These are phyloP conservation scores for Erethizon dorsatum DNA, from an alignment of 2,797 vertebrate species.

Conservation along the genomic window DNA sequence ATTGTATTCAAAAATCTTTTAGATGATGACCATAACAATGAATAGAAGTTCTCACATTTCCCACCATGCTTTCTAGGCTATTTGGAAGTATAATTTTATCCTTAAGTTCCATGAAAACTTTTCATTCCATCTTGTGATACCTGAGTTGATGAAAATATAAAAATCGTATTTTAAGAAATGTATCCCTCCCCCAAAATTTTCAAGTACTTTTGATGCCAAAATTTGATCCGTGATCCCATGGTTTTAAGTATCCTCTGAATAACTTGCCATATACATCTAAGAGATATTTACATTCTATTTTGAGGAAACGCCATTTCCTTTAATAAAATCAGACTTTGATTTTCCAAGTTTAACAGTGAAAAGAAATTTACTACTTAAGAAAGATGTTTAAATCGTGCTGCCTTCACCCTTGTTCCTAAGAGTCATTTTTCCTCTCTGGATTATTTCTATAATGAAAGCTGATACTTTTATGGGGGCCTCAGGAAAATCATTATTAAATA, in stretches of 20 bases:
- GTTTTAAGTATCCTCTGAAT: not conserved
- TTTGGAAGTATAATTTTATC: constrained; percentile 13
- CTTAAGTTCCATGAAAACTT: not conserved
- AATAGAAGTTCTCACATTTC: not conserved
- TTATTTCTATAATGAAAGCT: not conserved
- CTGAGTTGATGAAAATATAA: not conserved
- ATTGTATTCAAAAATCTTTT: not conserved
- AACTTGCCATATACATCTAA: not conserved
- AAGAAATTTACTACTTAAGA: not conserved
- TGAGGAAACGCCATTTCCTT: not conserved
- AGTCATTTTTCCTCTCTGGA: not conserved
- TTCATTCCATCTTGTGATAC: not conserved
- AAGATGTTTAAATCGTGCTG: not conserved
- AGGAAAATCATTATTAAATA: not conserved
- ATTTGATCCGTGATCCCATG: not conserved
- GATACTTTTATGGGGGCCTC: not conserved
- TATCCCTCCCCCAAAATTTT: not conserved
- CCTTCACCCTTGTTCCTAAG: not conserved
- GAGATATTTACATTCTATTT: not conserved
- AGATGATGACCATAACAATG: not conserved
- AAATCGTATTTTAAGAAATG: not conserved
- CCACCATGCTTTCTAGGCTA: not conserved
- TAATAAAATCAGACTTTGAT: not conserved
- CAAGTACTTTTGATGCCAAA: not conserved
- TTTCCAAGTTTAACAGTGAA: not conserved